Base-by-base conservation (phyloP, 2,888 invertebrate species). In the Hesperia comma region DNA sequence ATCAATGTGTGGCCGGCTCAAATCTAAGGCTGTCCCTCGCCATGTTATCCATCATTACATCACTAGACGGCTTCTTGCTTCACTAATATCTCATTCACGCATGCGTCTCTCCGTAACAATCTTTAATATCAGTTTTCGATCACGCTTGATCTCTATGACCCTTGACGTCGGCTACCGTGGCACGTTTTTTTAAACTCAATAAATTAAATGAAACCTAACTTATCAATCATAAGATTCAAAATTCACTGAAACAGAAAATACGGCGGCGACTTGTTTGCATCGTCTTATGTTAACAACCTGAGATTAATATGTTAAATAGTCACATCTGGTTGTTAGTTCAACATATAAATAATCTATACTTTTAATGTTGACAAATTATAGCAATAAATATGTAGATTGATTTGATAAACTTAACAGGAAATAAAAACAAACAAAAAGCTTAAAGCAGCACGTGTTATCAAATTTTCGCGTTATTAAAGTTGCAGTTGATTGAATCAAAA, bases 101-200 rank as follows among this genome's bases (percentile, higher is more conserved):
- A 86, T 90, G 84, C 88, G 84, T 89, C 90, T 87, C 83, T 89
- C 82, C 74, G 74, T 80, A 80, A 83, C 83, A 83, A 89, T 89
- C 87, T 87, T 81, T 84, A 84, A 87, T 89, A 91, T 91, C 90
- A 90, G 86, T 89, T 90, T 89, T 87, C 80, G 86, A 90, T 90
- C 91, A 88, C 86, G 88, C 72, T 85, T 90, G 91, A 90, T 88
- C 92, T 88, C 81, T 79, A 68, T 89, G 92, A 92, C 92, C 92
- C 89, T 82, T 84, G 84, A 86, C 86, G 89, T 91, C 82, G 86
- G 92, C 92, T 92, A 91, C 92, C 81, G 92, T 90, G 83, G 80
- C 91, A 91, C 90, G 90, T 89, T 82, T 85, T 84, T 80, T 68
- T 73, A 69, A 61, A 67, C 55, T 66, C 61, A 67, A 55, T 75